A percentile compares a stretch with the other conserved stretches of the same genome.
Evolutionary conservation across 2,113 vertebrate genomes (phyloP).

Genomic region (Hucho hucho): DNA sequence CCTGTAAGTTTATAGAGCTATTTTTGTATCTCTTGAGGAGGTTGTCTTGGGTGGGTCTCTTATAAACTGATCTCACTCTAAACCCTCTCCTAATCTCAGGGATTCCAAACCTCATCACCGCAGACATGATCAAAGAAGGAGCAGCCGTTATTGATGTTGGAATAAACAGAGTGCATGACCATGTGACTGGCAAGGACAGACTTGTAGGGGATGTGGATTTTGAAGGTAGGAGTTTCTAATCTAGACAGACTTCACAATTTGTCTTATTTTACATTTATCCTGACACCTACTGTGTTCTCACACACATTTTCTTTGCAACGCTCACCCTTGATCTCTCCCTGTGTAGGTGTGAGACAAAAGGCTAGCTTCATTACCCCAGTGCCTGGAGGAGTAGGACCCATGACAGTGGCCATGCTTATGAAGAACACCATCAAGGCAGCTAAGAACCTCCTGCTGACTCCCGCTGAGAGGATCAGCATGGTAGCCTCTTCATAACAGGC

Average conservation of each 20-base stretch:
- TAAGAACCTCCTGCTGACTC: conserved; percentile 82
- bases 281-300: not conserved
- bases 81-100: conserved; percentile 68
- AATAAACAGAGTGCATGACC: conserved; percentile 90
- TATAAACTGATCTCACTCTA: conserved; percentile 1
- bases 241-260: not conserved
- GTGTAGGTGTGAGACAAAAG: conserved; percentile 86
- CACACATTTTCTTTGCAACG: not conserved
- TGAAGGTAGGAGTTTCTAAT: conserved; percentile 77
- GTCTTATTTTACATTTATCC: not conserved
- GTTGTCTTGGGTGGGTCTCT: not conserved
- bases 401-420: conserved; percentile 99
- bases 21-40: too few relatives aligned
- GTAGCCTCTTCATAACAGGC: conserved; percentile 67
- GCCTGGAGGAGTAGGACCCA: conserved; percentile 93
- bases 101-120: conserved; percentile 95
- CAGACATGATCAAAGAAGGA: conserved; percentile 96
- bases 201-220: conserved; percentile 97
- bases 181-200: conserved; percentile 80
- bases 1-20: too few relatives aligned
- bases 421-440: conserved; percentile 97
- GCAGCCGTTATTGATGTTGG: conserved; percentile 93
- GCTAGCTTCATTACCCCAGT: conserved; percentile 94
- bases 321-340: not conserved
- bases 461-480: conserved; percentile 74